A percentile compares a stretch with the other conserved stretches of the same genome.
Evolutionary conservation across 2,797 vertebrate species (phyloP).

Genomic region (Sebastes trivittatus): DNA sequence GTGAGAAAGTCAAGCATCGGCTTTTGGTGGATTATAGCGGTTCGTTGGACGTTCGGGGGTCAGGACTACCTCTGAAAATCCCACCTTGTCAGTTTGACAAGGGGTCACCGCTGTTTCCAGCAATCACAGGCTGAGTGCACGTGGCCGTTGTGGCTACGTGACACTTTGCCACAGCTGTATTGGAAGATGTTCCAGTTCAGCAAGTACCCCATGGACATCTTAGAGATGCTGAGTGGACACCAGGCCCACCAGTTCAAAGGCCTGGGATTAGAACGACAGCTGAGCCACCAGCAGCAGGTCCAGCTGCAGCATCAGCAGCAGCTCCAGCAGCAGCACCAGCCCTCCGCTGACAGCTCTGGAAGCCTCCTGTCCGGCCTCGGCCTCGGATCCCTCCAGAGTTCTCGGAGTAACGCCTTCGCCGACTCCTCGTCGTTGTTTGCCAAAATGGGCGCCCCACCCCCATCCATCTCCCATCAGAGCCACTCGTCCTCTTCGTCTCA

Average conservation of each 20-base stretch:
- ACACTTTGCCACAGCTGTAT: slow-evolving; percentile 33
- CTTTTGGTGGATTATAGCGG: slow-evolving; percentile 41
- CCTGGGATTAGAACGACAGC: slow-evolving; percentile 83
- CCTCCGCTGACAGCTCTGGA: slow-evolving; percentile 78
- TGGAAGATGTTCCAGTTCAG: slow-evolving; percentile 87
- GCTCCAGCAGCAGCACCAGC: slow-evolving; percentile 85
- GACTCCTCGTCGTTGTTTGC: slow-evolving; percentile 85
- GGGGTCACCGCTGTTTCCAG: slow-evolving; percentile 36
- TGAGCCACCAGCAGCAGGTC: slow-evolving; percentile 86
- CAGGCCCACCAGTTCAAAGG: slow-evolving; percentile 88
- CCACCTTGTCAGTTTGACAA: background rate
- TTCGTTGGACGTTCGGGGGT: slow-evolving; percentile 25
- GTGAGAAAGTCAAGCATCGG: slow-evolving; percentile 25
- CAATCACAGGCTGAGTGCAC: slow-evolving; percentile 9
- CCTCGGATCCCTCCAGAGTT: slow-evolving; percentile 81
- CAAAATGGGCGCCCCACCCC: slow-evolving; percentile 84
- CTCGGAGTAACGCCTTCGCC: slow-evolving; percentile 82
- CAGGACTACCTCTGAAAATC: slow-evolving; percentile 24
- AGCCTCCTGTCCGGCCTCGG: slow-evolving; percentile 83
- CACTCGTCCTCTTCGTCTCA: slow-evolving; percentile 83
- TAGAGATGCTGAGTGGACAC: slow-evolving; percentile 88
- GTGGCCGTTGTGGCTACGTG: slow-evolving; percentile 26
- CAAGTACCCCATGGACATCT: slow-evolving; percentile 89
- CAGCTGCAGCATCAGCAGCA: slow-evolving; percentile 87
- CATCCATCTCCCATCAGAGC: slow-evolving; percentile 82